These are phyloP conservation scores for Aldabrachelys gigantea DNA, from an alignment of 2,113 vertebrate genomes.

Conservation along the genomic window DNA sequence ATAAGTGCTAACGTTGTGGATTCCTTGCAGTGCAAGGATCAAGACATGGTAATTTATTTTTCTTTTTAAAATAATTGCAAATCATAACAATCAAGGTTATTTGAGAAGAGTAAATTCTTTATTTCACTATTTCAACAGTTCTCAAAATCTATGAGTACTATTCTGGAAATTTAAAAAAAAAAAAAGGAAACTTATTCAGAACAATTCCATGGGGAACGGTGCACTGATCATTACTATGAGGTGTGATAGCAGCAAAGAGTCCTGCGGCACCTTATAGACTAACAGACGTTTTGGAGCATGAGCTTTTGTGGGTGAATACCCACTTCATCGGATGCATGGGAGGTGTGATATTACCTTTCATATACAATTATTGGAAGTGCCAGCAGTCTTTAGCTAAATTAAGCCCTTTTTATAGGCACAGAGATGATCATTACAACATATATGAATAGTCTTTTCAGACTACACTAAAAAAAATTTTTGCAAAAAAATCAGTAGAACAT, in stretches of 20 bases:
- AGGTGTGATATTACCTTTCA: background rate
- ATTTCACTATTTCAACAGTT: background rate
- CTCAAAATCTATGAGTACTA: background rate
- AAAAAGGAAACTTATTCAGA: background rate
- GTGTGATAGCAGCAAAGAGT: background rate
- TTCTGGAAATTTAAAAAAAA: constrained; percentile 7
- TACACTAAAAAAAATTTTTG: background rate
- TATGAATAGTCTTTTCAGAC: background rate
- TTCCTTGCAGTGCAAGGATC: background rate
- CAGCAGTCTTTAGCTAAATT: background rate
- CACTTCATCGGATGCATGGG: background rate
- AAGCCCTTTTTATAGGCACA: background rate
- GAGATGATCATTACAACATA: background rate
- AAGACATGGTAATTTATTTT: background rate
- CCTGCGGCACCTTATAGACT: no score
- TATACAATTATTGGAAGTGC: background rate
- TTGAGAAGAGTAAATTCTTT: background rate
- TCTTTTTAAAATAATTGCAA: background rate
- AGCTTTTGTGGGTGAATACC: no score
- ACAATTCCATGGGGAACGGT: background rate
- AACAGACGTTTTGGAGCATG: no score
- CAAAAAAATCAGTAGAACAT: background rate
- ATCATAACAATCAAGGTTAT: background rate
- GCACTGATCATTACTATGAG: background rate
- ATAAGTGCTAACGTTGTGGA: background rate